Conservation (phyloP, 2,888 invertebrate genomes). For the Apotomis turbidana region DNA sequence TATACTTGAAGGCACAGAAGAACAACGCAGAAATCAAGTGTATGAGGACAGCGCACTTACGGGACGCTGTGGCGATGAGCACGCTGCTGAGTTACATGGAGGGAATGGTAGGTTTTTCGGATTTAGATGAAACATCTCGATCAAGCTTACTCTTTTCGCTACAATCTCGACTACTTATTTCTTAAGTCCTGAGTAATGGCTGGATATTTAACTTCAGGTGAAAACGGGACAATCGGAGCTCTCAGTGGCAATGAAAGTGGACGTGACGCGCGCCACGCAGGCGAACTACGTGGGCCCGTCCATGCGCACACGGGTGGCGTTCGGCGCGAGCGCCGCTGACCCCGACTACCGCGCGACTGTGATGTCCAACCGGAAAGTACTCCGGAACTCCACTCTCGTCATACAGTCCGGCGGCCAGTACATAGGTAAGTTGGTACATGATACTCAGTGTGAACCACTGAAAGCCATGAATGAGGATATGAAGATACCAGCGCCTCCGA, state of each 20-base stretch:
- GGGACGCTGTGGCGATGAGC: slow-evolving; percentile 95
- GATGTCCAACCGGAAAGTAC: slow-evolving; percentile 87
- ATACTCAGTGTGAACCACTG: not conserved
- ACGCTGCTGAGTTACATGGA: slow-evolving; percentile 87
- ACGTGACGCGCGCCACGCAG: slow-evolving; percentile 89
- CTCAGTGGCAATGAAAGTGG: slow-evolving; percentile 87
- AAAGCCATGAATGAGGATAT: too few relatives aligned
- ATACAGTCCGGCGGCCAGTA: slow-evolving; percentile 99
- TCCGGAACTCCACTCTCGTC: slow-evolving; percentile 91
- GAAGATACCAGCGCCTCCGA: slow-evolving; percentile 92
- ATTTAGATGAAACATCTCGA: too few relatives aligned
- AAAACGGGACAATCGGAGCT: slow-evolving; percentile 87
- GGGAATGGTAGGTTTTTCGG: slow-evolving; percentile 50
- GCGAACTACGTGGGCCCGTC: slow-evolving; percentile 89
- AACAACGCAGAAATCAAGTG: slow-evolving; percentile 91
- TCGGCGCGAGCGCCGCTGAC: slow-evolving; percentile 93
- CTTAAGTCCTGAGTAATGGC: too few relatives aligned
- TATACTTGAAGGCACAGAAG: slow-evolving; percentile 94
- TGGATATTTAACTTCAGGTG: slow-evolving; percentile 51
- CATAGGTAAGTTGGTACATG: slow-evolving; percentile 78
- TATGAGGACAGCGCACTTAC: slow-evolving; percentile 92
- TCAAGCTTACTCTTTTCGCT: too few relatives aligned
- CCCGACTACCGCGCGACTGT: slow-evolving; percentile 92
- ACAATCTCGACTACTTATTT: too few relatives aligned
- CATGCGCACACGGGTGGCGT: slow-evolving; percentile 94